A percentile compares a stretch with the other conserved stretches of the same genome.
phyloP scores from a whole-genome alignment of 2,113 vertebrate species.

The Paracanthobrama guichenoti region DNA sequence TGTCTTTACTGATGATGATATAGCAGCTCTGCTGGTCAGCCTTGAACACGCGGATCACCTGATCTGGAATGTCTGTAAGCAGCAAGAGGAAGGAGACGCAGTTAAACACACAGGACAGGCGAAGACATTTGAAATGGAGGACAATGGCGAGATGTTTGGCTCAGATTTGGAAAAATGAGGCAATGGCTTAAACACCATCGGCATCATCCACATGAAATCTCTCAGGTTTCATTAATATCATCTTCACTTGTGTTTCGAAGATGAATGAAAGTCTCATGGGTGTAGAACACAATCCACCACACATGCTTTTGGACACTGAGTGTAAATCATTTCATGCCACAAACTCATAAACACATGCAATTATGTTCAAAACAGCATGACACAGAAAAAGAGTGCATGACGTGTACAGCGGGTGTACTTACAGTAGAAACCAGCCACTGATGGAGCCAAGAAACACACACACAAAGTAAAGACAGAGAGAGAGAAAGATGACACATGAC shows the following conservation, averaged over 20 bases:
- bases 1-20: constrained; percentile 97
- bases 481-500: background rate
- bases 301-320: background rate
- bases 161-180: too few relatives aligned
- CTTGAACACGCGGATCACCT: constrained; percentile 95
- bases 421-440: constrained; percentile 93
- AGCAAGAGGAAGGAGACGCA: background rate
- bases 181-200: too few relatives aligned
- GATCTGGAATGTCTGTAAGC: constrained; percentile 90
- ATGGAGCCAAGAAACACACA: constrained; percentile 64
- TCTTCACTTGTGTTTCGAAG: background rate
- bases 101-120: background rate
- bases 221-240: too few relatives aligned
- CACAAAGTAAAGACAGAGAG: background rate
- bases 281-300: background rate
- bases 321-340: background rate
- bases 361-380: background rate
- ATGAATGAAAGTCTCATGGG: background rate
- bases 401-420: constrained; percentile 73
- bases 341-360: background rate
- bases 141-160: background rate
- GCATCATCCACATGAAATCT: too few relatives aligned
- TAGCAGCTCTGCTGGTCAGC: constrained; percentile 97
- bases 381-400: background rate
- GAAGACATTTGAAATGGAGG: background rate